Percentiles rank a stretch among this genome's conserved stretches.
Conservation (phyloP, 2,797 vertebrate species). For the Myiotriccus ornatus region DNA sequence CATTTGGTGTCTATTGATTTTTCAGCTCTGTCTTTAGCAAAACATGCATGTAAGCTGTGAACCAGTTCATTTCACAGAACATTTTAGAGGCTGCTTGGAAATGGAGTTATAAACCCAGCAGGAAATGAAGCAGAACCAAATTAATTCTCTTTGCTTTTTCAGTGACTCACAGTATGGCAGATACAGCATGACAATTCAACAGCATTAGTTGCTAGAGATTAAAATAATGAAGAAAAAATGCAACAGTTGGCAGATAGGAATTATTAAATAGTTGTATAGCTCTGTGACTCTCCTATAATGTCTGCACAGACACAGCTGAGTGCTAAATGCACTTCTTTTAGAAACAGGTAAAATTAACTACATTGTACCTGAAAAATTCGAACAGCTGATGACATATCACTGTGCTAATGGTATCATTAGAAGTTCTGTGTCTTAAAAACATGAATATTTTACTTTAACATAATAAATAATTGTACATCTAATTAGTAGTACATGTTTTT, state of each 20-base stretch:
- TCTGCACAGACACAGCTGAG: background rate
- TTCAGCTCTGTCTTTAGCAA: background rate
- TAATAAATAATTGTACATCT: background rate
- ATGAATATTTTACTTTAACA: background rate
- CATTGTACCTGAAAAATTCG: background rate
- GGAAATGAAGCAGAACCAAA: conserved; percentile 13
- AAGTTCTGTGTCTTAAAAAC: background rate
- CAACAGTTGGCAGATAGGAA: background rate
- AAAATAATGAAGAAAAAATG: background rate
- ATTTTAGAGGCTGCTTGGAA: background rate
- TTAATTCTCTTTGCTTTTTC: background rate
- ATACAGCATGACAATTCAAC: background rate
- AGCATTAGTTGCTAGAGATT: background rate
- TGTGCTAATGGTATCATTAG: background rate
- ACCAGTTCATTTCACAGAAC: background rate
- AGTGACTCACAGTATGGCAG: background rate
- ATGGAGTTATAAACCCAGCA: background rate
- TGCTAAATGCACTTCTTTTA: background rate
- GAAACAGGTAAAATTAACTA: background rate
- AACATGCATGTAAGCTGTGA: fast-evolving
- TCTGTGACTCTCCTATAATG: background rate
- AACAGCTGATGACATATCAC: background rate
- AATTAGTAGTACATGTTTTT: background rate
- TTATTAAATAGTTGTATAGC: background rate
- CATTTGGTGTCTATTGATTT: background rate